Base-by-base conservation (phyloP, 2,797 vertebrate species). In the Phoxinus dragarum region DNA sequence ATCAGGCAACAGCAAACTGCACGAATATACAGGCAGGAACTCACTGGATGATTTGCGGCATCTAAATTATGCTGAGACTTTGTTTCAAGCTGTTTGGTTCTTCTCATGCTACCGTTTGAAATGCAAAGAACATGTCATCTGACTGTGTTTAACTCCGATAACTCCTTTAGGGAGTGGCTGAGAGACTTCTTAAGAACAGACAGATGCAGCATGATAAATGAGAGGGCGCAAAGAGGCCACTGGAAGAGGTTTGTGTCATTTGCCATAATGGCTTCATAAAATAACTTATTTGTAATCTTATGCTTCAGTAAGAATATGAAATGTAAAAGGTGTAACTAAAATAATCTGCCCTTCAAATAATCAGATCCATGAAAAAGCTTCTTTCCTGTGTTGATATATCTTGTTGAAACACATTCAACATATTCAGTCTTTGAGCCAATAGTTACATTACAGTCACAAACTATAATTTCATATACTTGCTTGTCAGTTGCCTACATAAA, bases 111-210 rank as follows among this genome's bases (percentile, higher is more conserved):
- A 21, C 75, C 56, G 23, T 73, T 52, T 73, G 44, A 54, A 71
- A 47, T 78, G 56, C 56, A 59, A 56, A 74, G n/a, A 66, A 54
- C 76, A 61, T 44, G 5, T 71, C 81, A 61, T 44, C 5, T 71
- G 76, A 66, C 21, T 40, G 9, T 80, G 79, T 47, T n/a, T 12
- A 79, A 86, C 47, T 59, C 36, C 14, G 56, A 86, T 76, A 84
- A 66, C 71, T 56, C 49, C 38, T 61, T n/a, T 52, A 49, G 72
- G 34, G n/a, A 49, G 31, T 67, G 44, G 27, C 31, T 16, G 19
- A 11, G 6, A 34, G 44, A 47, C 61, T 64, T 64, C 61, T 31
- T 64, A 31, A 31, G 79, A 59, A 44, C 67, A 40, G 9, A 54
- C 38, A 72, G 78, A 59, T 77, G 36, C 40, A 61, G 40, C 5